Base-by-base conservation (phyloP, 2,797 vertebrate species). In the Potorous gilbertii region DNA sequence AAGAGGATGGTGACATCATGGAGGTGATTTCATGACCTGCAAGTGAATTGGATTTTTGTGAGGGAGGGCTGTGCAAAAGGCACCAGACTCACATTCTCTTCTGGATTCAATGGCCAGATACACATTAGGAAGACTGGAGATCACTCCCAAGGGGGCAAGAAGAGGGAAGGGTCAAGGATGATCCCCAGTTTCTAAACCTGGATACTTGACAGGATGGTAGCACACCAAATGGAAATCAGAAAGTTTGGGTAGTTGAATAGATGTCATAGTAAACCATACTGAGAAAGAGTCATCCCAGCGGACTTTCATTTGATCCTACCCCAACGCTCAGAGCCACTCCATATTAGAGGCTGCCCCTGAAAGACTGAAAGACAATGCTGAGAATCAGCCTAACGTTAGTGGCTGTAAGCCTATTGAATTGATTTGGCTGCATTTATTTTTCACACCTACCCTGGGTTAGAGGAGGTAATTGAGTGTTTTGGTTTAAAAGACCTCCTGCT, bases 351-450 rank as follows among this genome's bases (percentile, higher is more conserved):
- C 11, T 31, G 24, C 27, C 54, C 55, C 62, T 8, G 52, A 52
- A 52, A 50, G 11, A 91, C n/a, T n/a, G 87, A 81, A 12, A 21
- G 14, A 87, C 57, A 40, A 24, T 94, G 14, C 21, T 59, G 93
- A 21, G 46, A 74, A 87, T 93, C 14, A 57, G n/a, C 29, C 31
- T 89, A 54, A 90, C 74, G 11, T 46, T 46, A 31, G 56, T 56
- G 74, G 94, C 66, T 50, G 56, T 4, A 4, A n/a, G 62, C 92
- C 93, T 90, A 52, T 56, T 95, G 54, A 46, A 92, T 62, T 54
- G 56, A 94, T 40, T 90, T 94, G n/a, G 94, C 27, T 96, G 52
- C 93, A 54, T 95, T 91, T 95, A 92, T 74, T 95, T 95, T n/a
- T 94, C n/a, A 54, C n/a, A 92, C 10, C 52, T 94, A 55, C 94